Base-by-base conservation (phyloP, 2,113 vertebrate genomes). In the Leptobrachium leishanense region DNA sequence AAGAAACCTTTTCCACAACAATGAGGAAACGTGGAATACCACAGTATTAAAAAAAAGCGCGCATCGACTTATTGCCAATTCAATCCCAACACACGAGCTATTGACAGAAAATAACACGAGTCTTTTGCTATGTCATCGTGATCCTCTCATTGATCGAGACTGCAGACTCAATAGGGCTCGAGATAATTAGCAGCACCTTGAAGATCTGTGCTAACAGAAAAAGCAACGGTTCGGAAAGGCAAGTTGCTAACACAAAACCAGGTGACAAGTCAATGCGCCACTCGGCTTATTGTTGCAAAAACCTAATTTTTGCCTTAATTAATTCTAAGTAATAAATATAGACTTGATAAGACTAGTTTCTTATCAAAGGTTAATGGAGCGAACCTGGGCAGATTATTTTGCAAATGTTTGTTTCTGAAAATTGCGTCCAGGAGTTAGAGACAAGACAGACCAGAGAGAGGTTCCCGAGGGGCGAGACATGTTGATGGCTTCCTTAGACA, bases 161-260 rank as follows among this genome's bases (percentile, higher is more conserved):
- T 15, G 63, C 31, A 75, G 74, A n/a, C 74, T 53, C 62, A 66
- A 75, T 65, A 66, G 42, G 62, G 40, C 39, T 50, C 31, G 39
- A 64, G 39, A 6, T 54, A 75, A 67, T 75, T 75, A 67, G 74
- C 62, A 66, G 63, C 12, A 41, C 44, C 63, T 67, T 20, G 53
- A 15, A 67, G 8, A 10, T 31, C 46, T 41, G 39, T 39, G 53
- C 12, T 42, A 42, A 67, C 10, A 50, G 8, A 54, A 31, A 75
- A 54, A 66, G 40, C 54, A 40, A 62, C n/a, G 12, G 2, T 40
- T 9, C 31, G 3, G 9, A 15, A 11, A 6, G 6, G 20, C 46
- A 50, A 50, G 46, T 4, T 50, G 46, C 4, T 39, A 31, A 8
- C 20, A n/a, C 59, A 50, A 66, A 75, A 44, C 44, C 20, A 11